These are phyloP conservation scores for Phocoena sinus DNA, from an alignment of 2,113 vertebrate genomes.

Conservation along the genomic window DNA sequence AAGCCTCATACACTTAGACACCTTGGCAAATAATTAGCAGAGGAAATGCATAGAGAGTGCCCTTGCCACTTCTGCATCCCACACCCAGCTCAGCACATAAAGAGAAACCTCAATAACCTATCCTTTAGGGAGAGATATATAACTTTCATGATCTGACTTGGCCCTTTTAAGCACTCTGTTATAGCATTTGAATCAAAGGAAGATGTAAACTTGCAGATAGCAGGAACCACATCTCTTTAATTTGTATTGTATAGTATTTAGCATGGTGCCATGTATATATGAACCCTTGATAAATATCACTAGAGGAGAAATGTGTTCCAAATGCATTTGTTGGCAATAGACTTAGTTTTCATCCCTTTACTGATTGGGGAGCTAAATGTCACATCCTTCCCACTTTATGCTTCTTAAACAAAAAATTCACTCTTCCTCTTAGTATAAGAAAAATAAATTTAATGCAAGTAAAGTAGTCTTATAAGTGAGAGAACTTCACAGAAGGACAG, in stretches of 20 bases:
- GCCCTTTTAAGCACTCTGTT: constrained; percentile 16
- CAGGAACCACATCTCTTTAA: constrained; percentile 25
- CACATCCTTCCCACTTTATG: background rate
- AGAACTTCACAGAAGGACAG: background rate
- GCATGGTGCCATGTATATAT: background rate
- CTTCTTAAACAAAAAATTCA: constrained; percentile 17
- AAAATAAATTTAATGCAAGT: background rate
- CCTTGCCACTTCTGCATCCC: background rate
- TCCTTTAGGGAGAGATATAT: background rate
- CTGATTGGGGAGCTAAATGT: background rate
- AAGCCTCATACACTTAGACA: background rate
- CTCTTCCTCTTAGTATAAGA: background rate
- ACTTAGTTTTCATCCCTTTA: constrained; percentile 27
- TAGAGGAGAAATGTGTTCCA: constrained; percentile 28
- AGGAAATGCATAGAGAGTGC: background rate
- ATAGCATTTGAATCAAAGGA: constrained; percentile 33
- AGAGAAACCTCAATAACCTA: background rate
- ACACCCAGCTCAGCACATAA: background rate
- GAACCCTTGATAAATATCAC: constrained; percentile 38
- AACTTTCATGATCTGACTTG: constrained; percentile 37
- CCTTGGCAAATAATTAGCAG: background rate
- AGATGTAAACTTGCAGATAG: constrained; percentile 28
- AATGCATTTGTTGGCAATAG: constrained; percentile 44
- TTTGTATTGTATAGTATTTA: constrained; percentile 53
- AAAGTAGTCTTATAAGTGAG: background rate